Conservation (phyloP, 2,888 invertebrate species). For the Megaustenia siamemsis region DNA sequence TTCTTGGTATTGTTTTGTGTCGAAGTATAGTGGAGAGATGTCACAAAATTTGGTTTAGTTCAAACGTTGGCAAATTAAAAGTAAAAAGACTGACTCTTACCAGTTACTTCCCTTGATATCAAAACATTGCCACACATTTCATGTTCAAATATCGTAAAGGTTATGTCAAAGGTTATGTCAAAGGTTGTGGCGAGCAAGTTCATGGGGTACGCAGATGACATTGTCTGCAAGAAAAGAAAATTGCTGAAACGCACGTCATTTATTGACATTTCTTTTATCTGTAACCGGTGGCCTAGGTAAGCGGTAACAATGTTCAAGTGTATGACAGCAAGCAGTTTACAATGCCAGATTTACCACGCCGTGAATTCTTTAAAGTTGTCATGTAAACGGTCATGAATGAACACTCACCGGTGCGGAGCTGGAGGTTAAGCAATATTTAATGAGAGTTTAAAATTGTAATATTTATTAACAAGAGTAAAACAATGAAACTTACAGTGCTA, state of each 20-base stretch:
- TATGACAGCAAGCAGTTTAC: background rate
- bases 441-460: too few species aligned
- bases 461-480: too few species aligned
- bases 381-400: background rate
- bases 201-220: slow-evolving; percentile 7
- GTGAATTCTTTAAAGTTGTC: background rate
- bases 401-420: background rate
- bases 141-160: background rate
- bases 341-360: background rate
- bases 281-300: background rate
- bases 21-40: too few species aligned
- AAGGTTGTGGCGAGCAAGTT: too few species aligned
- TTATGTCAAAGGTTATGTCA: too few species aligned
- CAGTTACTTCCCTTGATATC: background rate
- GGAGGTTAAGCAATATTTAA: too few species aligned
- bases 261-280: background rate
- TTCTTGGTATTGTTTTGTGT: too few species aligned
- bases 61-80: too few species aligned
- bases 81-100: too few species aligned
- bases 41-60: too few species aligned
- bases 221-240: background rate
- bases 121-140: background rate
- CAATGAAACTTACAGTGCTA: too few species aligned
- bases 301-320: background rate
- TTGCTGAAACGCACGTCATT: background rate